These are phyloP conservation scores for Pelvicachromis taeniatus DNA, from an alignment of 2,113 vertebrate genomes.

Conservation along the genomic window DNA sequence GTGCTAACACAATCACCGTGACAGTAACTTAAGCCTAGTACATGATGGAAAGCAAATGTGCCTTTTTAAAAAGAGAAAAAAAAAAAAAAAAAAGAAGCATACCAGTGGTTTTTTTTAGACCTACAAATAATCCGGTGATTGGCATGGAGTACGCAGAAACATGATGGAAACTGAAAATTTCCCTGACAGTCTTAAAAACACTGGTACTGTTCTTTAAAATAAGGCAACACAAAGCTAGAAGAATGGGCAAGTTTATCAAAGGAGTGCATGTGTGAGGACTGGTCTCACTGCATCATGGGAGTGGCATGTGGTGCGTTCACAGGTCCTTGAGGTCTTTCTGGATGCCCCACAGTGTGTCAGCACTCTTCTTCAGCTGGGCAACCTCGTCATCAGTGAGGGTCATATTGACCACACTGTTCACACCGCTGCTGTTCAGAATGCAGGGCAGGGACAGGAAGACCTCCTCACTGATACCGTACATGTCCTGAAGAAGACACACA, in stretches of 20 bases:
- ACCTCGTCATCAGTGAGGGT: conserved; percentile 87
- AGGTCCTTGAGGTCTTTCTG: conserved; percentile 94
- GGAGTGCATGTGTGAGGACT: not conserved
- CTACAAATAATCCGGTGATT: not conserved
- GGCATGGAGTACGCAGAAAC: not conserved
- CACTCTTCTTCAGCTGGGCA: conserved; percentile 86
- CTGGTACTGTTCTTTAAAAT: not conserved
- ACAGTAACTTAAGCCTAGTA: not conserved
- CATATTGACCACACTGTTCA: conserved; percentile 89
- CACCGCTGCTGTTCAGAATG: conserved; percentile 80
- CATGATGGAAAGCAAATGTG: not conserved
- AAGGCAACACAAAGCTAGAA: not conserved
- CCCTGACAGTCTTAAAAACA: not conserved
- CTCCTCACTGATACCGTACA: conserved; percentile 87
- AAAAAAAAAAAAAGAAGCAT: not conserved
- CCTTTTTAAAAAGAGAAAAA: not conserved
- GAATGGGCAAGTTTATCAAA: not conserved
- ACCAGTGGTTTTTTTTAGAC: not conserved
- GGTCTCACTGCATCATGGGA: not conserved
- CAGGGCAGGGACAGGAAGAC: conserved; percentile 95
- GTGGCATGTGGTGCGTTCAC: conserved; percentile 31
- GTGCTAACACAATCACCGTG: not conserved
- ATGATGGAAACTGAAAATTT: not conserved
- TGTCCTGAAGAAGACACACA: conserved; percentile 70
- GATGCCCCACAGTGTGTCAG: conserved; percentile 88